Conservation (phyloP, 2,888 invertebrate genomes). For the Malachius bipustulatus region DNA sequence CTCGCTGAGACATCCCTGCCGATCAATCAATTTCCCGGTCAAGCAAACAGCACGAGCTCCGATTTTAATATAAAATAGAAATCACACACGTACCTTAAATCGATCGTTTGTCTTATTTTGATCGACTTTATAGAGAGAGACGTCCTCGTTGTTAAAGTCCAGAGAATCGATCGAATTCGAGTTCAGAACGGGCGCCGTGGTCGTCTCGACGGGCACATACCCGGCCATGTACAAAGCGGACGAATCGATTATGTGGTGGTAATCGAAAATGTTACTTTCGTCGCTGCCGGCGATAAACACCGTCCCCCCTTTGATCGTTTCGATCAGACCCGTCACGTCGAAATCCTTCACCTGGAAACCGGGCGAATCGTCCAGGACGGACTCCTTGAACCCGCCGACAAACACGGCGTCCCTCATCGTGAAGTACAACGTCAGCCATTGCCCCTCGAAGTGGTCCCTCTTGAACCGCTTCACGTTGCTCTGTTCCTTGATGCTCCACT, state of each 20-base stretch:
- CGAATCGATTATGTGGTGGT: slow-evolving; percentile 27
- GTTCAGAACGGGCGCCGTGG: slow-evolving; percentile 27
- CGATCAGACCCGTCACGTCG: slow-evolving; percentile 41
- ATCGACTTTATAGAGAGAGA: slow-evolving; percentile 29
- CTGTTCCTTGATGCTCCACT: slow-evolving; percentile 47
- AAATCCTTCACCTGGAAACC: slow-evolving; percentile 39
- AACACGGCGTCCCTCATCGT: slow-evolving; percentile 37
- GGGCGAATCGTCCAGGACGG: slow-evolving; percentile 40
- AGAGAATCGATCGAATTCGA: slow-evolving; percentile 31
- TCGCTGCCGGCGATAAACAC: slow-evolving; percentile 42
- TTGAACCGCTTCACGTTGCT: slow-evolving; percentile 42
- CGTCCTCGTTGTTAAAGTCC: slow-evolving; percentile 24
- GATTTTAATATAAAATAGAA: too few species aligned
- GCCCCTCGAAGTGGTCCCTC: slow-evolving; percentile 48
- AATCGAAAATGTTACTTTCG: slow-evolving; percentile 32
- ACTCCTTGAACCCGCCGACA: slow-evolving; percentile 40
- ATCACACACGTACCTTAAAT: slow-evolving; percentile 33
- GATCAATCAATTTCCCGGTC: too few species aligned
- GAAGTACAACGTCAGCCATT: slow-evolving; percentile 54
- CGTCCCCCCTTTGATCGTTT: slow-evolving; percentile 39
- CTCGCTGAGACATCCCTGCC: slow-evolving; percentile 79
- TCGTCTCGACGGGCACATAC: slow-evolving; percentile 28
- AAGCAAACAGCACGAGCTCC: too few species aligned
- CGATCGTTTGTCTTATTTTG: slow-evolving; percentile 28
- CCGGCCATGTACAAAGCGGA: slow-evolving; percentile 28